These are phyloP conservation scores for Halisarca cf. caerulea DNA, from an alignment of 37 sponge, comb jelly and placozoan species.

Conservation along the genomic window DNA sequence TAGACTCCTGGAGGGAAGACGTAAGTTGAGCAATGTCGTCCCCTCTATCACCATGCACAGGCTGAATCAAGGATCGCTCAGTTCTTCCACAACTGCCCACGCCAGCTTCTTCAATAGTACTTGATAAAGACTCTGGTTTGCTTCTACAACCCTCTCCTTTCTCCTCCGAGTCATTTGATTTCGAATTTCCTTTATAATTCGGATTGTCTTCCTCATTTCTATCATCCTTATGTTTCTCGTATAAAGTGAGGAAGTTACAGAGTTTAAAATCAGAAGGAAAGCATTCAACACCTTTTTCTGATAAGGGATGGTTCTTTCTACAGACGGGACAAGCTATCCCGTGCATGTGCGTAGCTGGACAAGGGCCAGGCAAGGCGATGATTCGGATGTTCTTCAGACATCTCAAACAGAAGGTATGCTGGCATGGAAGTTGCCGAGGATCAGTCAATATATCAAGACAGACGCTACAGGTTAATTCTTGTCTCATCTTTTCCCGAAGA, in stretches of 20 bases:
- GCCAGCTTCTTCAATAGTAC: too few species aligned
- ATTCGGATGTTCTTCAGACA: neutral
- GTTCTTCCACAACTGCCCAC: too few species aligned
- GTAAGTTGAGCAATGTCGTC: too few species aligned
- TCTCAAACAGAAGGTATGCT: constrained; percentile 6
- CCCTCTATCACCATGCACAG: too few species aligned
- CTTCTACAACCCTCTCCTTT: too few species aligned
- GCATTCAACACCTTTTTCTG: neutral
- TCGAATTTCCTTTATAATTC: too few species aligned
- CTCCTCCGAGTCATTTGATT: too few species aligned
- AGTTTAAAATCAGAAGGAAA: constrained; percentile 8
- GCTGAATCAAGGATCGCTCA: too few species aligned
- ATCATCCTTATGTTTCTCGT: neutral
- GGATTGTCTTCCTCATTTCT: too few species aligned
- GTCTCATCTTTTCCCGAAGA: neutral
- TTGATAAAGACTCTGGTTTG: too few species aligned
- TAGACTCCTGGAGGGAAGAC: neutral
- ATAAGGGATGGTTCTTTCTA: neutral
- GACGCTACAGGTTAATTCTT: constrained; percentile 5
- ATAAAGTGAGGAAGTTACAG: neutral
- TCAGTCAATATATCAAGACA: neutral
- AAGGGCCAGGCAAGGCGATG: neutral
- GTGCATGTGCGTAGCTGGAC: neutral
- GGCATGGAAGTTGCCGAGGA: constrained; percentile 15
- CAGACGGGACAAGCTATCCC: neutral